Percentiles rank a stretch among this genome's conserved stretches.
Conservation (phyloP, 2,797 vertebrate species). For the Harpagifer antarcticus region DNA sequence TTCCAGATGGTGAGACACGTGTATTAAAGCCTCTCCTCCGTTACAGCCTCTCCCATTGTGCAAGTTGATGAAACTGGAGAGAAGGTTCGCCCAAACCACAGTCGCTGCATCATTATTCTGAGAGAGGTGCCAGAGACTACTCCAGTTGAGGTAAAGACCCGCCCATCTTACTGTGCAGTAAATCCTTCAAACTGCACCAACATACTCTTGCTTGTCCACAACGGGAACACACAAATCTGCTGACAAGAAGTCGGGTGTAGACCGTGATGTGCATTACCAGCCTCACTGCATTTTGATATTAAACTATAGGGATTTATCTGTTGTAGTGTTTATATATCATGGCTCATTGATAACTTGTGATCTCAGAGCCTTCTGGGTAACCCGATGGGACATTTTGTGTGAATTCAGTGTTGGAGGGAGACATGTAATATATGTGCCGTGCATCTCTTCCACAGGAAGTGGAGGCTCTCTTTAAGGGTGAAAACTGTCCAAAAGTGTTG, state of each 20-base stretch:
- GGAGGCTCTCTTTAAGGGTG: slow-evolving; percentile 93
- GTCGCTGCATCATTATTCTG: slow-evolving; percentile 97
- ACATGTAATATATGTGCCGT: slow-evolving; percentile 6
- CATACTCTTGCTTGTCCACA: slow-evolving; percentile 2
- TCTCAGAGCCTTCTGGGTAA: not conserved
- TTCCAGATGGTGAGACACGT: not conserved
- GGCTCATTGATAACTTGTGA: not conserved
- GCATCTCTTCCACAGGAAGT: slow-evolving; percentile 88
- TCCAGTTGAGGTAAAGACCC: slow-evolving; percentile 90
- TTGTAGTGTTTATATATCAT: not conserved
- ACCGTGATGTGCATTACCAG: not conserved
- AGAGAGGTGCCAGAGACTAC: slow-evolving; percentile 97
- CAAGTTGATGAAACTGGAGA: slow-evolving; percentile 97
- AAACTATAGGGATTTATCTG: not conserved
- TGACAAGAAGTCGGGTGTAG: not conserved
- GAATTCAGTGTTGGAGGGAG: not conserved
- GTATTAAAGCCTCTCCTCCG: slow-evolving; percentile 6
- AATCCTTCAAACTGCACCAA: not conserved
- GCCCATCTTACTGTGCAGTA: slow-evolving; percentile 4
- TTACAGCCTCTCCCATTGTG: slow-evolving; percentile 93
- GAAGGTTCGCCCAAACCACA: slow-evolving; percentile 97
- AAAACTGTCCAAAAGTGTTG: slow-evolving; percentile 95
- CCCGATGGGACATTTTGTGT: not conserved
- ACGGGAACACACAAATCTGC: not conserved
- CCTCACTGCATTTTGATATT: not conserved